phyloP scores from a whole-genome alignment of 1,140 invertebrate genomes.

The Ostrea denselamellosa region DNA sequence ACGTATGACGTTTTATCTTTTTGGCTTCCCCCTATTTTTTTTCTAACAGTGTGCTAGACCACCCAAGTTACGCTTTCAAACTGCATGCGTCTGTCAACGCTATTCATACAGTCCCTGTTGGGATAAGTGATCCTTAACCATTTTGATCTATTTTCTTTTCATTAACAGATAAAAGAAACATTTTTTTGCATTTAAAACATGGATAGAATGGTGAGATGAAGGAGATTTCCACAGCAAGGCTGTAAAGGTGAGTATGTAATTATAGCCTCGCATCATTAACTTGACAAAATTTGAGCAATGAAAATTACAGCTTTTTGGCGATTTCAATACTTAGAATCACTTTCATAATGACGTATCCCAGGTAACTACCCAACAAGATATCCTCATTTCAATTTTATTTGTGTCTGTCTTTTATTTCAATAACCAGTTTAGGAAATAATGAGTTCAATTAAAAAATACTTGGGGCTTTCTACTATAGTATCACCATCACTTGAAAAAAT shows the following conservation, averaged over 20 bases:
- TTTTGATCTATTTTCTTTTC: conserved; percentile 31
- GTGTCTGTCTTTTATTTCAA: no score
- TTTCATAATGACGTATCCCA: not conserved
- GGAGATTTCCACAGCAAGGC: conserved; percentile 4
- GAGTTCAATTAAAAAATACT: no score
- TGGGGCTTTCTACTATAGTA: no score
- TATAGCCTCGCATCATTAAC: conserved; percentile 39
- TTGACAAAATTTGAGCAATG: conserved; percentile 38
- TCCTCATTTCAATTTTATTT: conserved; percentile 22
- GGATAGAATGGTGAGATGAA: conserved; percentile 26
- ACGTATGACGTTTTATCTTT: conserved; percentile 39
- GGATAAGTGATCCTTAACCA: conserved; percentile 23
- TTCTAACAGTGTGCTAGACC: conserved; percentile 19
- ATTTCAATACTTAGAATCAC: conserved; percentile 14
- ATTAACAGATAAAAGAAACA: conserved; percentile 39
- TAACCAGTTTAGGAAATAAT: no score
- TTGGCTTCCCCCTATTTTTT: conserved; percentile 26
- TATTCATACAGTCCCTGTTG: conserved; percentile 34
- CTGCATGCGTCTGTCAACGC: conserved; percentile 31
- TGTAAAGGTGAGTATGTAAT: conserved; percentile 30
- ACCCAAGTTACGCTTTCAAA: conserved; percentile 37
- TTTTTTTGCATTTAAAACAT: conserved; percentile 14
- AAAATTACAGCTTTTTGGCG: conserved; percentile 4
- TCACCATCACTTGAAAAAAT: no score
- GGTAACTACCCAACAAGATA: conserved; percentile 5